Base-by-base conservation (phyloP, 2,888 invertebrate species). In the Frankliniella fusca region DNA sequence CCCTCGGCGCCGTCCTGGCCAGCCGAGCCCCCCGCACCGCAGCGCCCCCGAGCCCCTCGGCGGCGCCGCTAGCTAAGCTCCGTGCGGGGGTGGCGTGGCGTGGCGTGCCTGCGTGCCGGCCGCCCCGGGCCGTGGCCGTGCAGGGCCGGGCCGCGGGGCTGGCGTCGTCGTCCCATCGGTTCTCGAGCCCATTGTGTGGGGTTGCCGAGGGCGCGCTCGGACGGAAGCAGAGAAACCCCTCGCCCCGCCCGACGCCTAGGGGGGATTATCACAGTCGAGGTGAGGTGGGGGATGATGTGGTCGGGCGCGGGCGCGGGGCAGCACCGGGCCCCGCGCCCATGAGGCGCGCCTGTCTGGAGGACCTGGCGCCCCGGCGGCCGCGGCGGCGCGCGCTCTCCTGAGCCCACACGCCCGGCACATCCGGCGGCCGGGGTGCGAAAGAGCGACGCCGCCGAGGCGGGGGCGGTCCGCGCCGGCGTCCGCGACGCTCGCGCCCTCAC, bases 401-500 rank as follows among this genome's bases (percentile, higher is more conserved):
- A 76, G 70, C 70, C 70, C 70, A 76, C 70, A 76, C 70, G 70
- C 1, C 70, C 70, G 70, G 70, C 70, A 76, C 70, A 76, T 76
- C 70, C 70, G 70, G 70, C 27, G 70, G 27, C 70, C 70, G 70
- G 70, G 8, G 70, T 76, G 70, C 70, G 70, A 76, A 76, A 76
- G 70, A 76, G 70, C 70, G 70, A 76, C 70, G 70, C 70, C 70
- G 70, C 27, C 23, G 86, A 86, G 87, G 87, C 83, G 85, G 85
- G 85, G 87, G 87, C 88, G 87, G 89, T 88, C 84, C 84, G 83
- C 82, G 84, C 87, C 86, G 38, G 85, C 86, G 27, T 82, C 82
- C 48, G 48, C 70, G 81, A 3, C 38, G 38, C 5, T 2, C 38
- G 5, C 38, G 38, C 38, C 38, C 65, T 61, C 48, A 20, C 80